Evolutionary conservation across 2,888 invertebrate species (phyloP), one percentile per base, ranked within the genome.

Genomic region (Poecilus cupreus): DNA sequence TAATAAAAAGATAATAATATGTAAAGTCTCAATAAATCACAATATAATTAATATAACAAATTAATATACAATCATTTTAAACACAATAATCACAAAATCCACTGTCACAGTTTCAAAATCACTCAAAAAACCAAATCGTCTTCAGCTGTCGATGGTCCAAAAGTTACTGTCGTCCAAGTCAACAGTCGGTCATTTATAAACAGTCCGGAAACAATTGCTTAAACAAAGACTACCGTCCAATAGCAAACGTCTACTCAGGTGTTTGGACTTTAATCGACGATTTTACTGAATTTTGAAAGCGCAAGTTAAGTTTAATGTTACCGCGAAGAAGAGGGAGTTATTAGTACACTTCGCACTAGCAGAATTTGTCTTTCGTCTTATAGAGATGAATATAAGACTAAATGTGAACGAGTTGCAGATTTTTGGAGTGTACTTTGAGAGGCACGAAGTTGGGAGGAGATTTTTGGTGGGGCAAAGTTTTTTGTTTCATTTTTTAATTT

Each of bases 181-280:
- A 26, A n/a, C 60, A 13, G 60, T 60, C 60, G n/a, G 43, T 54
- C 37, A 39, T 37, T 37, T 68, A 68, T 68, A 68, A 68, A 39
- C 68, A 16, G 43, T 68, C 68, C 18, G 39, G 60, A 43, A 54
- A 68, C 68, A 68, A 68, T 68, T 37, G 43, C 39, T 32, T 18
- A 39, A 68, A 68, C 39, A 39, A 68, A 13, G 16, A 10, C 60
- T 16, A 37, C 39, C 39, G 20, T 18, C 68, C 68, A 68, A 39
- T 68, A 16, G 64, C 37, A 13, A 39, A 10, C 8, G 43, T 4
- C 8, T 18, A 18, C 68, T 68, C 1, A 11, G 68, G 39, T 68
- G 32, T 32, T 32, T 68, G 72, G 49, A 49, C 49, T 72, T 70
- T 22, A 72, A 46, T 24, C 60, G 26, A 0, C 13, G n/a, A n/a